Percentiles rank a stretch among this genome's conserved stretches.
Conservation (phyloP, 2,888 invertebrate genomes). For the Abscondita cerata region DNA sequence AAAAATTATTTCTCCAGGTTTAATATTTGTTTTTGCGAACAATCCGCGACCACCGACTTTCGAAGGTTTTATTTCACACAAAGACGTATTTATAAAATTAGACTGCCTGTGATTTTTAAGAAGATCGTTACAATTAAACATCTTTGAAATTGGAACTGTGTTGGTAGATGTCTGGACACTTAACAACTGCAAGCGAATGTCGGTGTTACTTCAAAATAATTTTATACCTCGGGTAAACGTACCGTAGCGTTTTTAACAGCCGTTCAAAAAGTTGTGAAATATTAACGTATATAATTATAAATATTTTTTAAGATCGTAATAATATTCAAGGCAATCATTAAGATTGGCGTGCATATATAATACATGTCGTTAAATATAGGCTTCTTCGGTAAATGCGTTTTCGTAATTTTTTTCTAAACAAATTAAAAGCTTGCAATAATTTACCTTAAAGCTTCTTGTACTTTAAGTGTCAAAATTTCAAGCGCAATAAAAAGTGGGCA, state of each 20-base stretch:
- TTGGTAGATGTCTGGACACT: too few relatives aligned
- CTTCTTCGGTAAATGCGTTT: too few relatives aligned
- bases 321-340: neutral
- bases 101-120: neutral
- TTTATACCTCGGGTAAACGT: too few relatives aligned
- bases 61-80: slow-evolving; percentile 70
- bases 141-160: too few relatives aligned
- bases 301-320: neutral
- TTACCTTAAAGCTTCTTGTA: too few relatives aligned
- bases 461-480: too few relatives aligned
- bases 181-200: neutral
- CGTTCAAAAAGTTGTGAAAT: neutral
- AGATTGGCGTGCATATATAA: neutral
- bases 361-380: neutral
- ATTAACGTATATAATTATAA: slow-evolving; percentile 1
- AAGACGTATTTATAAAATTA: slow-evolving; percentile 44
- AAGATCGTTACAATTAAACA: too few relatives aligned
- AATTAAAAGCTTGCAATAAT: too few relatives aligned
- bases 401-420: too few relatives aligned
- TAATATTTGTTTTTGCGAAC: slow-evolving; percentile 71
- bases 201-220: too few relatives aligned
- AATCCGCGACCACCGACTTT: slow-evolving; percentile 73
- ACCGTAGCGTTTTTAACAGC: neutral
- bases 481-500: too few relatives aligned
- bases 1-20: slow-evolving; percentile 73